Percentiles rank a stretch among this genome's conserved stretches.
phyloP scores from a whole-genome alignment of 2,888 invertebrate species.

The Philereme vetulata region DNA sequence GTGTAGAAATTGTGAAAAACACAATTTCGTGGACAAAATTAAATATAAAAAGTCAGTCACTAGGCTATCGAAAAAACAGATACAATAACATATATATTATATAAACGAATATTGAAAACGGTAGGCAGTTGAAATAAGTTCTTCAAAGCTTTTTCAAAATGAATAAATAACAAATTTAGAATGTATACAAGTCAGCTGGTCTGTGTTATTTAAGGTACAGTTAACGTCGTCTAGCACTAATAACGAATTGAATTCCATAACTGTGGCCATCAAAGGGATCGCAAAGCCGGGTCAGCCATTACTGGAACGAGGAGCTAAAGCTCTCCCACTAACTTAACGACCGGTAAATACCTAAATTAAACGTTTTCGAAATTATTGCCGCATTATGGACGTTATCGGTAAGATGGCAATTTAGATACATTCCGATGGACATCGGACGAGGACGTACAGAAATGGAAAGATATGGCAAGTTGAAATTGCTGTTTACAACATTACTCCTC shows the following conservation, averaged over 20 bases:
- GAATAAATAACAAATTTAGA: too few species aligned
- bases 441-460: constrained; percentile 13
- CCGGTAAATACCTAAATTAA: constrained; percentile 63
- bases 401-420: constrained; percentile 66
- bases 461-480: not conserved
- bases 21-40: too few species aligned
- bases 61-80: too few species aligned
- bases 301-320: constrained; percentile 23
- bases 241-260: constrained; percentile 21
- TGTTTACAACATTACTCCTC: too few species aligned
- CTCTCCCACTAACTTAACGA: constrained; percentile 46
- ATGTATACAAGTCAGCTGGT: not conserved
- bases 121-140: too few species aligned
- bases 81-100: too few species aligned
- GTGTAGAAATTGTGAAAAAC: too few species aligned
- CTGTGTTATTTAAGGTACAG: not conserved
- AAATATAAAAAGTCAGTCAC: too few species aligned
- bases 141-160: too few species aligned
- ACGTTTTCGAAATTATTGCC: constrained; percentile 63
- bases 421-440: constrained; percentile 45
- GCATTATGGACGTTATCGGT: constrained; percentile 62
- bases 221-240: not conserved
- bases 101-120: too few species aligned
- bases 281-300: constrained; percentile 12
- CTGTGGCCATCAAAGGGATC: constrained; percentile 12